A percentile compares a stretch with the other conserved stretches of the same genome.
phyloP scores from a whole-genome alignment of 2,888 invertebrate species.

The Drosophila mimica region DNA sequence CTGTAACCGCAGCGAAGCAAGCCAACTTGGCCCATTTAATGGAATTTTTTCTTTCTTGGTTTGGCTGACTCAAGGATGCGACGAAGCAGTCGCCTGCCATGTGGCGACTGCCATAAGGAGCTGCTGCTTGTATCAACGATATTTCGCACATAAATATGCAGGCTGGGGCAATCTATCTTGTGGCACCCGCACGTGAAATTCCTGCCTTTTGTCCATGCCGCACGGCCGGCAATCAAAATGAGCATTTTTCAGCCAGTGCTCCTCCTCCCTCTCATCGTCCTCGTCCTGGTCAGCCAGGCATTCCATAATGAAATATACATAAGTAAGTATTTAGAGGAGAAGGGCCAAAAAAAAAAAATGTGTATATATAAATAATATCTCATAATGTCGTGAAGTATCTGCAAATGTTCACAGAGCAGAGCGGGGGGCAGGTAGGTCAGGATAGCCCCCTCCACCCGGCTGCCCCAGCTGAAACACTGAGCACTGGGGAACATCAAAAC shows the following conservation, averaged over 20 bases:
- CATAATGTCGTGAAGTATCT: slow-evolving; percentile 80
- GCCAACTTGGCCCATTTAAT: slow-evolving; percentile 47
- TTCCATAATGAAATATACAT: slow-evolving; percentile 77
- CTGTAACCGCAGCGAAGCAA: slow-evolving; percentile 35
- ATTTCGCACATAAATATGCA: slow-evolving; percentile 82
- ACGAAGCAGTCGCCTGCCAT: slow-evolving; percentile 41
- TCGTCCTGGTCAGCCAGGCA: slow-evolving; percentile 30
- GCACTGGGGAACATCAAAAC: slow-evolving; percentile 5
- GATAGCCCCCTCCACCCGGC: background rate
- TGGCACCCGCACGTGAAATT: slow-evolving; percentile 72
- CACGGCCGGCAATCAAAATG: slow-evolving; percentile 60
- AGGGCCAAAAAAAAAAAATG: slow-evolving; percentile 26
- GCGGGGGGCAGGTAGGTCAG: slow-evolving; percentile 46
- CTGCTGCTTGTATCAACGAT: slow-evolving; percentile 62
- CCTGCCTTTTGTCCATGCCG: slow-evolving; percentile 66
- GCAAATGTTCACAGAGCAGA: slow-evolving; percentile 41
- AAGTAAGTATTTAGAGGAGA: slow-evolving; percentile 65
- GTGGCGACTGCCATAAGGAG: slow-evolving; percentile 55
- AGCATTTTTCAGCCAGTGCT: slow-evolving; percentile 50
- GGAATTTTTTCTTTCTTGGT: slow-evolving; percentile 31
- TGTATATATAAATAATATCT: slow-evolving; percentile 76
- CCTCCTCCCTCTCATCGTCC: background rate
- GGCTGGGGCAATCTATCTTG: slow-evolving; percentile 77
- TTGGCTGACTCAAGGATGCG: slow-evolving; percentile 35
- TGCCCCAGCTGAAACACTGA: slow-evolving; percentile 6